Evolutionary conservation across 92 coral and sea anemone genomes (phyloP).

Genomic region (Zoanthus sansibaricus): DNA sequence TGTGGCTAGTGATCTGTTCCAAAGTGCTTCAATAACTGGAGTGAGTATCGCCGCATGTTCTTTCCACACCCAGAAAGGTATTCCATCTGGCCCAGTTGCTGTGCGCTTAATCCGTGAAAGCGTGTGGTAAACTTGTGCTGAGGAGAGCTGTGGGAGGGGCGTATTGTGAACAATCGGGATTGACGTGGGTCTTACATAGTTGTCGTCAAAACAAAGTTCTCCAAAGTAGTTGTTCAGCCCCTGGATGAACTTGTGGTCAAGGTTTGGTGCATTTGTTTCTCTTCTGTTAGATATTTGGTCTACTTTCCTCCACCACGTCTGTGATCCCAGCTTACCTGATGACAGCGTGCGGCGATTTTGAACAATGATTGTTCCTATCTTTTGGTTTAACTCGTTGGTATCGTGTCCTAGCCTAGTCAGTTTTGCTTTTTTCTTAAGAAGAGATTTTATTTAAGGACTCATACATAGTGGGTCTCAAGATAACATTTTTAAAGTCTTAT

Average conservation of each 20-base stretch:
- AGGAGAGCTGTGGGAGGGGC: slow-evolving; percentile 51
- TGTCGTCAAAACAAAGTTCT: slow-evolving; percentile 50
- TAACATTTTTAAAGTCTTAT: slow-evolving; percentile 50
- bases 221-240: slow-evolving; percentile 43
- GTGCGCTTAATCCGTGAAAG: slow-evolving; percentile 64
- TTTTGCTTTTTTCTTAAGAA: slow-evolving; percentile 32
- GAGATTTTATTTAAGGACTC: slow-evolving; percentile 22
- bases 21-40: slow-evolving; percentile 46
- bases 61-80: slow-evolving; percentile 73
- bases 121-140: slow-evolving; percentile 51
- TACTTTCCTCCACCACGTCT: slow-evolving; percentile 62
- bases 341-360: neutral
- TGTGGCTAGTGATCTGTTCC: slow-evolving; percentile 43
- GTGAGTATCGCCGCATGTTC: slow-evolving; percentile 44
- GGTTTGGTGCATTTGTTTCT: neutral
- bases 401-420: slow-evolving; percentile 25
- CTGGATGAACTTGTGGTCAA: slow-evolving; percentile 1
- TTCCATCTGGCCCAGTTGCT: slow-evolving; percentile 63
- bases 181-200: slow-evolving; percentile 45
- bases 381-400: slow-evolving; percentile 17
- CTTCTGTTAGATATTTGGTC: slow-evolving; percentile 46
- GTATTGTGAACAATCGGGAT: slow-evolving; percentile 36
- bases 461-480: slow-evolving; percentile 49
- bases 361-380: slow-evolving; percentile 14
- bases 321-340: neutral